phyloP scores from a whole-genome alignment of 2,888 invertebrate species.

The Morpho helenor region DNA sequence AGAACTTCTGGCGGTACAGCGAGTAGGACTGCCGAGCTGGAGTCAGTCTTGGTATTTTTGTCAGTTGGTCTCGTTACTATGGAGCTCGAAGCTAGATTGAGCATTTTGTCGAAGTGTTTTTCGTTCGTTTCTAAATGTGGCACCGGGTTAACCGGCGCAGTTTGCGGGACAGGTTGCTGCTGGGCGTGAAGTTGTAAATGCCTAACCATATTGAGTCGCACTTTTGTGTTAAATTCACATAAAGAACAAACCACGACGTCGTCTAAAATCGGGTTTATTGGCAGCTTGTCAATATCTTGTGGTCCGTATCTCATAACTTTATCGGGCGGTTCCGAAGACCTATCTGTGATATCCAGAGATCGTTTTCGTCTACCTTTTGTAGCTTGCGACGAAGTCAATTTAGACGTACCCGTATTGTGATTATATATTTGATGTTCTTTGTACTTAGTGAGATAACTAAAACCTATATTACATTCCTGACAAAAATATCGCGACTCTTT shows the following conservation, averaged over 20 bases:
- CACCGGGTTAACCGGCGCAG: constrained; percentile 89
- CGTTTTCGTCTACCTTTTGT: constrained; percentile 21
- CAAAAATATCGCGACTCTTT: constrained; percentile 31
- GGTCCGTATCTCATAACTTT: constrained; percentile 69
- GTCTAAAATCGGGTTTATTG: constrained; percentile 82
- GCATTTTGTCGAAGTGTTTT: constrained; percentile 91
- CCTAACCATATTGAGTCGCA: constrained; percentile 84
- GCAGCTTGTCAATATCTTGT: constrained; percentile 81
- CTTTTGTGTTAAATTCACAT: constrained; percentile 85
- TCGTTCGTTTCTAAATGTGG: constrained; percentile 88
- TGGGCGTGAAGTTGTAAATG: constrained; percentile 84
- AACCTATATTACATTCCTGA: constrained; percentile 33
- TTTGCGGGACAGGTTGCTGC: constrained; percentile 81
- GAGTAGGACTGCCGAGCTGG: constrained; percentile 20
- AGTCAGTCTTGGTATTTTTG: constrained; percentile 32
- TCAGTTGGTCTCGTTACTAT: constrained; percentile 38
- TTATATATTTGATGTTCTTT: constrained; percentile 38
- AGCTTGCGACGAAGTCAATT: not conserved
- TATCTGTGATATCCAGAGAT: constrained; percentile 14
- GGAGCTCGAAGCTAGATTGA: constrained; percentile 88
- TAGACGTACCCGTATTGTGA: constrained; percentile 29
- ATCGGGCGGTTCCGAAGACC: constrained; percentile 21
- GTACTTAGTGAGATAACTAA: constrained; percentile 18
- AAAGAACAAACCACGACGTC: constrained; percentile 81
- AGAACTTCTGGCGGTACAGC: constrained; percentile 40